A percentile compares a stretch with the other conserved stretches of the same genome.
Conservation (phyloP, 1,140 invertebrate genomes). For the Adoxophyes honmai region DNA sequence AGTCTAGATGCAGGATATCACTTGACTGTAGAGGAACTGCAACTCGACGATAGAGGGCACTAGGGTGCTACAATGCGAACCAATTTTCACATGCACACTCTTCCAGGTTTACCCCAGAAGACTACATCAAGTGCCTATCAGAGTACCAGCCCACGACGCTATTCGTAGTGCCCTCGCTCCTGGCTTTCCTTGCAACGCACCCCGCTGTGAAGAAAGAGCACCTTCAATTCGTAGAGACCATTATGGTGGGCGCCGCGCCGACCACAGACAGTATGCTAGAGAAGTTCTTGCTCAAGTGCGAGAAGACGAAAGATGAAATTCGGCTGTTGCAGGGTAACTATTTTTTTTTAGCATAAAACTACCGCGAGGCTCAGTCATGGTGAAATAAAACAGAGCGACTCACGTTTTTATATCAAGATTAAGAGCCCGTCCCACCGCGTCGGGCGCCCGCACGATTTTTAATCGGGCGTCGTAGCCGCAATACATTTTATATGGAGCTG, state of each 20-base stretch:
- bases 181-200: slow-evolving; percentile 82
- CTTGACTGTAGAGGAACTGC: too few relatives aligned
- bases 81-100: slow-evolving; percentile 12
- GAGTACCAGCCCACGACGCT: slow-evolving; percentile 80
- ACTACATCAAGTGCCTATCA: slow-evolving; percentile 79
- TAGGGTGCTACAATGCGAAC: too few relatives aligned
- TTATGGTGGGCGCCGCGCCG: slow-evolving; percentile 82
- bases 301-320: slow-evolving; percentile 76
- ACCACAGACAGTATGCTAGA: slow-evolving; percentile 80
- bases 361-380: too few relatives aligned
- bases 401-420: too few relatives aligned
- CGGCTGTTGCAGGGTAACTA: slow-evolving; percentile 79
- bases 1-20: too few relatives aligned
- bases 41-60: too few relatives aligned
- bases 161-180: slow-evolving; percentile 83
- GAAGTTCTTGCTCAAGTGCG: slow-evolving; percentile 77
- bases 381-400: too few relatives aligned
- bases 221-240: slow-evolving; percentile 76
- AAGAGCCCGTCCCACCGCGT: too few relatives aligned
- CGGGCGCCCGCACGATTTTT: too few relatives aligned
- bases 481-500: too few relatives aligned
- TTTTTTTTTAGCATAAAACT: too few relatives aligned
- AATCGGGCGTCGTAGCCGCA: too few relatives aligned
- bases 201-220: slow-evolving; percentile 80
- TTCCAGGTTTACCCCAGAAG: slow-evolving; percentile 82